Percentiles rank a stretch among this genome's conserved stretches.
Evolutionary conservation across 2,888 invertebrate genomes (phyloP).

Genomic region (Spialia ferax): DNA sequence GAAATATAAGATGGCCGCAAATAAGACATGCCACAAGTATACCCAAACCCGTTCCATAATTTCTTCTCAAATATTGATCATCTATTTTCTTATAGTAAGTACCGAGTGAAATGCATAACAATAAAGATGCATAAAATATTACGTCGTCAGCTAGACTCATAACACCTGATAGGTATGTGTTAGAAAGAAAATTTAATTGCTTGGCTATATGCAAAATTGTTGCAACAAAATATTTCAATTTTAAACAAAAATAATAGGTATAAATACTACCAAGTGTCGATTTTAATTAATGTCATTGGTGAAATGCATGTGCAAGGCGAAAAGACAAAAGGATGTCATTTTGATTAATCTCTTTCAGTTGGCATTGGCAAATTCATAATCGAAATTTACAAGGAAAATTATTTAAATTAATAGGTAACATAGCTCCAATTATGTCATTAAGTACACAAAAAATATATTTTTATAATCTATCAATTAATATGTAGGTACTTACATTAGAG

Average conservation of each 20-base stretch:
- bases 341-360: background rate
- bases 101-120: slow-evolving; percentile 86
- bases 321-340: background rate
- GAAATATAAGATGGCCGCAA: slow-evolving; percentile 87
- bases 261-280: too few species aligned
- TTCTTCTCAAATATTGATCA: slow-evolving; percentile 80
- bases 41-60: slow-evolving; percentile 88
- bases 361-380: too few species aligned
- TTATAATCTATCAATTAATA: too few species aligned
- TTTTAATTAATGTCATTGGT: too few species aligned
- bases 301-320: too few species aligned
- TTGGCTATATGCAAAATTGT: background rate
- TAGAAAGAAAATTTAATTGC: background rate
- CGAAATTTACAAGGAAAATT: too few species aligned
- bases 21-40: slow-evolving; percentile 84
- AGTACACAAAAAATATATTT: too few species aligned
- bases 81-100: slow-evolving; percentile 85
- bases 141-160: slow-evolving; percentile 45
- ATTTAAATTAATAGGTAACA: too few species aligned
- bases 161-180: slow-evolving; percentile 1
- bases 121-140: slow-evolving; percentile 62
- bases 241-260: too few species aligned
- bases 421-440: too few species aligned
- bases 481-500: too few species aligned
- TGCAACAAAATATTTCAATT: background rate